Percentiles rank a stretch among this genome's conserved stretches.
These are phyloP conservation scores for Potamarius usumacintae DNA, from an alignment of 2,113 vertebrate genomes.

Conservation along the genomic window DNA sequence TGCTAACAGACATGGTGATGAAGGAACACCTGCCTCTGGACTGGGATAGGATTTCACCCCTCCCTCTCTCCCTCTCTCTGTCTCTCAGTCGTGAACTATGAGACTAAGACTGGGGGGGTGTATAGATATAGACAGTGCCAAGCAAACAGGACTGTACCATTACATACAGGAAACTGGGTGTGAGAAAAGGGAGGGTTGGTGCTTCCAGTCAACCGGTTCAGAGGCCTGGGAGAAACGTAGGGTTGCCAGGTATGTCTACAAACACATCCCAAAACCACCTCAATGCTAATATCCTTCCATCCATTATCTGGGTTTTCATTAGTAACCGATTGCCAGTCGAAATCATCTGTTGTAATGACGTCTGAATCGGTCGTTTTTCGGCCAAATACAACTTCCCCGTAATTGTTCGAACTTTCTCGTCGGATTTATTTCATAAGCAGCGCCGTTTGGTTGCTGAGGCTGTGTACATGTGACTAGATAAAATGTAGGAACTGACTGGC, in stretches of 20 bases:
- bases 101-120: background rate
- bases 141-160: slow-evolving; percentile 48
- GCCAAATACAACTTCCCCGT: too few relatives aligned
- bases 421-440: too few relatives aligned
- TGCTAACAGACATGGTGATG: slow-evolving; percentile 35
- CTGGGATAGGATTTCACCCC: slow-evolving; percentile 37
- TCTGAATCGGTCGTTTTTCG: too few relatives aligned
- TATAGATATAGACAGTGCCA: slow-evolving; percentile 12
- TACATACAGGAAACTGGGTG: slow-evolving; percentile 7
- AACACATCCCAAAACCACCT: background rate
- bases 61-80: slow-evolving; percentile 15
- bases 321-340: too few relatives aligned
- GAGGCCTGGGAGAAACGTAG: background rate
- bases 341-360: too few relatives aligned
- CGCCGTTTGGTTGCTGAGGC: too few relatives aligned
- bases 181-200: background rate
- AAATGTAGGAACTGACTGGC: too few relatives aligned
- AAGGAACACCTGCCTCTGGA: slow-evolving; percentile 42
- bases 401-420: too few relatives aligned
- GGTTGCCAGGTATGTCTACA: slow-evolving; percentile 3
- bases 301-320: too few relatives aligned
- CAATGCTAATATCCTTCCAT: background rate
- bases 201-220: background rate
- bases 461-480: too few relatives aligned
- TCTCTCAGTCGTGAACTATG: slow-evolving; percentile 18